Evolutionary conservation across 2,797 vertebrate species (phyloP).

Genomic region (Graptemys geographica): DNA sequence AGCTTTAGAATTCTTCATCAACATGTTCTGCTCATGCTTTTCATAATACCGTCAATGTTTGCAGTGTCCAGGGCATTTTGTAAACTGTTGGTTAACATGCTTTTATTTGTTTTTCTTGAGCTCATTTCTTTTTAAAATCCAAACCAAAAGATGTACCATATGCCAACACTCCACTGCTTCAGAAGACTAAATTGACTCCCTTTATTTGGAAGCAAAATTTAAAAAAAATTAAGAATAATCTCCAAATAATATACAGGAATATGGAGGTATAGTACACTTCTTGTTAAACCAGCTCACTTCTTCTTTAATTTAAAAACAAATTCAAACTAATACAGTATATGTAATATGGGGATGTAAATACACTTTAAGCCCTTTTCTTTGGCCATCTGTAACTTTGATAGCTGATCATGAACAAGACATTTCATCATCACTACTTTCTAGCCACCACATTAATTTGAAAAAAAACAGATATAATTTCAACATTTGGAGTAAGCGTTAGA

Average conservation of each 20-base stretch:
- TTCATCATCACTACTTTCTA: background rate
- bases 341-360: background rate
- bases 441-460: slow-evolving; percentile 8
- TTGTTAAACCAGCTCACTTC: background rate
- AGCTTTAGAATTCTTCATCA: slow-evolving; percentile 38
- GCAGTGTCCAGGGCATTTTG: background rate
- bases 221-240: background rate
- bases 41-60: slow-evolving; percentile 15
- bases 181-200: slow-evolving; percentile 9
- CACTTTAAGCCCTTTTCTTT: slow-evolving; percentile 3
- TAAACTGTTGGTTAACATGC: slow-evolving; percentile 7
- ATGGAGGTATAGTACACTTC: background rate
- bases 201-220: slow-evolving; percentile 2
- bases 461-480: background rate
- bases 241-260: background rate
- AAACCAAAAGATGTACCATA: background rate
- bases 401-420: background rate
- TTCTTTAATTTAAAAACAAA: background rate
- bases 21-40: slow-evolving; percentile 17
- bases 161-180: background rate
- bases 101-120: slow-evolving; percentile 8
- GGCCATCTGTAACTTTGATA: slow-evolving; percentile 20
- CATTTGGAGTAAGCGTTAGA: background rate
- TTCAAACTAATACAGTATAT: background rate
- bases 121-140: background rate